Percentiles rank a stretch among this genome's conserved stretches.
phyloP scores from a whole-genome alignment of 2,888 invertebrate genomes.

The Trissolcus japonicus region DNA sequence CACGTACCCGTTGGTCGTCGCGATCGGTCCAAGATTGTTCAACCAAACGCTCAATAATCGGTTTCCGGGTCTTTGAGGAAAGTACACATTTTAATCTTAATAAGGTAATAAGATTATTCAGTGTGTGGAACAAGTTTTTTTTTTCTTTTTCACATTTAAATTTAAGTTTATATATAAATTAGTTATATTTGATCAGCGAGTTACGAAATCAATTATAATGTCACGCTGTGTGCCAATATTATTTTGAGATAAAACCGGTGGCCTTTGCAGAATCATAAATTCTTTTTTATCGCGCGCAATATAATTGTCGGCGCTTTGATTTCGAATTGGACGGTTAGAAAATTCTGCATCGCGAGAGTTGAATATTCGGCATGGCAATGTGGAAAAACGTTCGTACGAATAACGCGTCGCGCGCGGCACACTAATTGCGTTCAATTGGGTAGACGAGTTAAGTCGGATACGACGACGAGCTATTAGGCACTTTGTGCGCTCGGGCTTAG shows the following conservation, averaged over 20 bases:
- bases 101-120: too few relatives aligned
- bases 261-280: neutral
- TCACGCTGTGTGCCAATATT: neutral
- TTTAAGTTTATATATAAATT: too few relatives aligned
- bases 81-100: neutral
- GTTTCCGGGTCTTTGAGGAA: constrained; percentile 31
- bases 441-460: constrained; percentile 53
- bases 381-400: constrained; percentile 32
- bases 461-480: constrained; percentile 48
- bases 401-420: constrained; percentile 34
- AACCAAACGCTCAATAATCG: constrained; percentile 32
- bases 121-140: too few relatives aligned
- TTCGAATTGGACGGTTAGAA: neutral
- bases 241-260: neutral
- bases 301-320: too few relatives aligned
- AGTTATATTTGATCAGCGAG: neutral
- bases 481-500: constrained; percentile 51
- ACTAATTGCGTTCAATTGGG: constrained; percentile 55
- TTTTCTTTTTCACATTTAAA: too few relatives aligned
- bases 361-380: constrained; percentile 33
- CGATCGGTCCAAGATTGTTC: constrained; percentile 26
- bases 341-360: constrained; percentile 4
- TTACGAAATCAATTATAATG: neutral
- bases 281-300: too few relatives aligned
- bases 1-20: constrained; percentile 29